Base-by-base conservation (phyloP, 2,797 vertebrate species). In the Pseudochaenichthys georgianus region DNA sequence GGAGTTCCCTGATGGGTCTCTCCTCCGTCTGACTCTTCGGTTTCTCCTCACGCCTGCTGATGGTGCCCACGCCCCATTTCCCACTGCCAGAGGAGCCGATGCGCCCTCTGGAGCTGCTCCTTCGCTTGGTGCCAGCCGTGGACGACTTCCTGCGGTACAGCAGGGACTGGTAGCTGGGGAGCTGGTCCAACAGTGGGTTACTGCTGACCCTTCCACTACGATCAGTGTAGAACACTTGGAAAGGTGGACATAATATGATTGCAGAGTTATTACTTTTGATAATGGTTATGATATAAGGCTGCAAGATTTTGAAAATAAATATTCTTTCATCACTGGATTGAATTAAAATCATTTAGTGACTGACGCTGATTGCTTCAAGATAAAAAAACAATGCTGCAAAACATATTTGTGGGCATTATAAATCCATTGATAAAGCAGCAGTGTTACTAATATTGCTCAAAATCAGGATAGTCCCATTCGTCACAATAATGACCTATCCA, bases 141-240 rank as follows among this genome's bases (percentile, higher is more conserved):
- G 92, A 87, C 0, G 93, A 81, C 81, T 94, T 96, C 67, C 94
- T 95, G 51, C 95, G 95, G 81, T 96, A 95, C 41, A 96, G 91
- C 57, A 96, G 89, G 1, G 97, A 96, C 88, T 88, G 96, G 92
- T 96, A 98, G 87, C 98, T 99, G 76, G 98, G 98, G 45, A 99
- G 85, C 93, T 99, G 94, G 88, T 97, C 96, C 87, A 99, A 88
- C 83, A 99, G 94, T 0, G 87, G 95, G 87, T 95, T 96, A 67
- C 89, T 91, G 48, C 79, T 84, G 46, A 88, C 64, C 6, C 68
- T 87, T 16, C 90, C 88, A 17, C 78, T 87, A 0, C 19, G 79
- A 57, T 92, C 88, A 13, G 88, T 87, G 89, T 62, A 88, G 75
- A 95, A 95, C 28, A 95, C 95, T 95, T 87, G 43, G 17, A 69